A percentile compares a stretch with the other conserved stretches of the same genome.
Evolutionary conservation across 53 echinoderm and acorn worm species (phyloP).

Genomic region (Echinometra lucunter): DNA sequence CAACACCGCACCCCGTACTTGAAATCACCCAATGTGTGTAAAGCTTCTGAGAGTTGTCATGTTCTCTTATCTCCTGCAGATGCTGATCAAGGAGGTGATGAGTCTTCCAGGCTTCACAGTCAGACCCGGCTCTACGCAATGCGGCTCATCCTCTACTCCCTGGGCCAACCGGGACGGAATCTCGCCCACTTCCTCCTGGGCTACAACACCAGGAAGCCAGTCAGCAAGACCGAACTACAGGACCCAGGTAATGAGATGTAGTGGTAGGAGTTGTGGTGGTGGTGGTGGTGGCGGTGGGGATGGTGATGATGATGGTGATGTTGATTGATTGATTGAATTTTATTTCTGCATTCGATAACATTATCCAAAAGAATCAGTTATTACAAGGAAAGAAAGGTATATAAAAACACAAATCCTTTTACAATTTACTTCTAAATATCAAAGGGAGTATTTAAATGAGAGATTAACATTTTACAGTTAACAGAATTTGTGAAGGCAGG

Average conservation of each 20-base stretch:
- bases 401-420: no score
- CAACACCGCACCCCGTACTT: no score
- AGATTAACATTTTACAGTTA: no score
- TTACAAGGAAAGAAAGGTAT: no score
- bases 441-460: no score
- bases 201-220: conserved; percentile 86
- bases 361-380: no score
- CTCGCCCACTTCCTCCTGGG: conserved; percentile 94
- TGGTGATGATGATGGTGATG: conserved; percentile 49
- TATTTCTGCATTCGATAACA: no score
- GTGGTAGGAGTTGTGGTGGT: background rate
- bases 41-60: no score
- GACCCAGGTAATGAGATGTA: conserved; percentile 82
- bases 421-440: no score
- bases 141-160: conserved; percentile 79
- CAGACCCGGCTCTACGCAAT: conserved; percentile 79
- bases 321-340: background rate
- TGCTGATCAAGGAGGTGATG: conserved; percentile 15
- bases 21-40: no score
- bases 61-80: background rate
- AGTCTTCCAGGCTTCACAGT: conserved; percentile 55
- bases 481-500: no score
- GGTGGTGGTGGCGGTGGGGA: background rate
- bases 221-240: conserved; percentile 92
- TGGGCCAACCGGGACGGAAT: conserved; percentile 87